A percentile compares a stretch with the other conserved stretches of the same genome.
Evolutionary conservation across 2,113 vertebrate species (phyloP).

Genomic region (Rhea pennata): DNA sequence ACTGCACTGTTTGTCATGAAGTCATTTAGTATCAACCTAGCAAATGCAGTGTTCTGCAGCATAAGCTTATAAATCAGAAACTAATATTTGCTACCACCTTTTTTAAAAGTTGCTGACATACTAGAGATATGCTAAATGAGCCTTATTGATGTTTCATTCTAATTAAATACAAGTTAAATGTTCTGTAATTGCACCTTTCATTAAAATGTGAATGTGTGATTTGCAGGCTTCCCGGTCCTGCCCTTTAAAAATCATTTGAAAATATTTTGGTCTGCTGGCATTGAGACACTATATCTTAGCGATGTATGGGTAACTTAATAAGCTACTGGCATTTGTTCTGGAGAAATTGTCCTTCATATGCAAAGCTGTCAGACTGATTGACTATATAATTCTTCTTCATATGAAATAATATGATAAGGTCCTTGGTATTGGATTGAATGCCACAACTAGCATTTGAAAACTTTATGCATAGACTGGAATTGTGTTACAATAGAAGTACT

Average conservation of each 20-base stretch:
- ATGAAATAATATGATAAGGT: constrained; percentile 72
- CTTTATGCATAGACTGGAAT: constrained; percentile 63
- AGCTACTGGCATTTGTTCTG: constrained; percentile 70
- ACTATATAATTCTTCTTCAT: constrained; percentile 73
- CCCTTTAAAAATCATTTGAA: constrained; percentile 70
- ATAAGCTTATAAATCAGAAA: constrained; percentile 68
- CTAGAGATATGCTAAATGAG: constrained; percentile 57
- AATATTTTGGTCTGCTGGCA: constrained; percentile 61
- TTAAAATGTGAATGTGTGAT: constrained; percentile 64
- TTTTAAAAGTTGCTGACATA: constrained; percentile 61
- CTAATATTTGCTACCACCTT: constrained; percentile 54
- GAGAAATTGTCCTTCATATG: constrained; percentile 67
- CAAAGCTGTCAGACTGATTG: constrained; percentile 72
- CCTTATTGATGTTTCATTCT: constrained; percentile 70
- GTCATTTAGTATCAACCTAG: background rate
- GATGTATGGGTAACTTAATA: constrained; percentile 73
- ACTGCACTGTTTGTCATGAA: background rate
- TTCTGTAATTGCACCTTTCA: constrained; percentile 61
- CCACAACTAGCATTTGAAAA: constrained; percentile 66
- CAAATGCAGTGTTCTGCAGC: background rate
- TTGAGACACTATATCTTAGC: constrained; percentile 65
- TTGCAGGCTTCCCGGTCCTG: constrained; percentile 32
- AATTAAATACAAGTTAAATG: constrained; percentile 73
- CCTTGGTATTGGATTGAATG: constrained; percentile 71
- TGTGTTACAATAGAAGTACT: constrained; percentile 62